These are phyloP conservation scores for Saccostrea glomerata DNA, from an alignment of 1,140 invertebrate species.

Conservation along the genomic window DNA sequence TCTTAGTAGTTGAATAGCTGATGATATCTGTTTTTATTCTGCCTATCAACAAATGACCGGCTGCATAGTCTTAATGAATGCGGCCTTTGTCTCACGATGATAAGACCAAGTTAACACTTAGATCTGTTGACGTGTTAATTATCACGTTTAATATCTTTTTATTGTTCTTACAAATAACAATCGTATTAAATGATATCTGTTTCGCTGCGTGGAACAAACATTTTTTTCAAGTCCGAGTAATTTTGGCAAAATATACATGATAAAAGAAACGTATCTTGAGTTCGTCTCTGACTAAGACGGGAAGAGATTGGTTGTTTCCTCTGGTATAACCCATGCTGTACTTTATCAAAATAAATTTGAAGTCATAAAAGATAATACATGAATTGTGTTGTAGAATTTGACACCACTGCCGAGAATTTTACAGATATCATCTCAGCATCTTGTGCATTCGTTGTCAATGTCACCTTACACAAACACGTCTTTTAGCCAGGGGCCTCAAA, in stretches of 20 bases:
- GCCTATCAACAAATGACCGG: slow-evolving; percentile 29
- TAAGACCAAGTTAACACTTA: slow-evolving; percentile 33
- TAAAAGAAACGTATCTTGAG: slow-evolving; percentile 1
- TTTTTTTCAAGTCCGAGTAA: slow-evolving; percentile 16
- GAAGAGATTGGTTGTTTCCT: not conserved
- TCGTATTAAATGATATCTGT: slow-evolving; percentile 31
- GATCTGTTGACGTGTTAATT: slow-evolving; percentile 27
- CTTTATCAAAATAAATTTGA: slow-evolving; percentile 27
- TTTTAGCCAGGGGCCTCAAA: not conserved
- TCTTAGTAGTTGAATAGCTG: slow-evolving; percentile 36
- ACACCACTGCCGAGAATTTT: slow-evolving; percentile 29
- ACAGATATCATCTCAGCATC: slow-evolving; percentile 16
- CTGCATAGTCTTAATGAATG: slow-evolving; percentile 17
- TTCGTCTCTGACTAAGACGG: slow-evolving; percentile 10
- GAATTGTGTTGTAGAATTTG: slow-evolving; percentile 11
- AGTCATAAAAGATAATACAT: slow-evolving; percentile 32
- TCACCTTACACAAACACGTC: not conserved
- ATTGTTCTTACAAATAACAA: slow-evolving; percentile 24
- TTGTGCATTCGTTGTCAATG: slow-evolving; percentile 13
- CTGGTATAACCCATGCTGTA: not conserved
- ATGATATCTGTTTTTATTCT: slow-evolving; percentile 35
- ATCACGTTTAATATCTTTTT: slow-evolving; percentile 33
- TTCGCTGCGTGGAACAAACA: slow-evolving; percentile 19
- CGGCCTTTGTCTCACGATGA: not conserved
- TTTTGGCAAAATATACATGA: slow-evolving; percentile 31